phyloP scores from a whole-genome alignment of 2,797 vertebrate species.

The Ciconia nigra region DNA sequence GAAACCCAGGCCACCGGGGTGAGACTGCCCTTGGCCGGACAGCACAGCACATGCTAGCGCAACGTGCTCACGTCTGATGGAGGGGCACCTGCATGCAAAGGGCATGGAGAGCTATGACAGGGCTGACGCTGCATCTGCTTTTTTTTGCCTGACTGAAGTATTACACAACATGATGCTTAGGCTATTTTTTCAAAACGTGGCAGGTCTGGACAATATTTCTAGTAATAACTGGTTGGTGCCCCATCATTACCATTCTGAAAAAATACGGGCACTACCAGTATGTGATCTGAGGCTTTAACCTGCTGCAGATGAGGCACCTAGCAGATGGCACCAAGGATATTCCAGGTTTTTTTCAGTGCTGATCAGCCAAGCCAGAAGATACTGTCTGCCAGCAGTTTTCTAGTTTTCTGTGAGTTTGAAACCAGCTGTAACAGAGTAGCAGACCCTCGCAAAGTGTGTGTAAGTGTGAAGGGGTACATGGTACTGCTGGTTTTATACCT shows the following conservation, averaged over 20 bases:
- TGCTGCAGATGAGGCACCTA: background rate
- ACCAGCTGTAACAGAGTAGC: background rate
- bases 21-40: background rate
- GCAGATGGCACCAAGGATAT: background rate
- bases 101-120: too few species aligned
- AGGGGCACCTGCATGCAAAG: background rate
- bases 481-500: background rate
- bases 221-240: background rate
- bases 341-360: slow-evolving; percentile 34
- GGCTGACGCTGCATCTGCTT: background rate
- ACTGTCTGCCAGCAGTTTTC: background rate
- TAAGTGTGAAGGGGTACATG: background rate
- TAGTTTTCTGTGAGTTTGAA: slow-evolving; percentile 1
- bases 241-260: background rate
- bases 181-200: background rate
- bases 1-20: rapidly evolving
- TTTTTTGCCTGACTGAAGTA: background rate
- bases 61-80: rapidly evolving
- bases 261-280: background rate
- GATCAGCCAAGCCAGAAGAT: background rate
- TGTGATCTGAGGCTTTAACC: background rate
- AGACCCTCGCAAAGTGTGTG: background rate
- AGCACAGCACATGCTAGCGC: background rate
- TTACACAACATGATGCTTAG: background rate
- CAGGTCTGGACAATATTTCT: background rate